Percentiles rank a stretch among this genome's conserved stretches.
Evolutionary conservation across 1,140 invertebrate species (phyloP).

Genomic region (Copidosoma floridanum): DNA sequence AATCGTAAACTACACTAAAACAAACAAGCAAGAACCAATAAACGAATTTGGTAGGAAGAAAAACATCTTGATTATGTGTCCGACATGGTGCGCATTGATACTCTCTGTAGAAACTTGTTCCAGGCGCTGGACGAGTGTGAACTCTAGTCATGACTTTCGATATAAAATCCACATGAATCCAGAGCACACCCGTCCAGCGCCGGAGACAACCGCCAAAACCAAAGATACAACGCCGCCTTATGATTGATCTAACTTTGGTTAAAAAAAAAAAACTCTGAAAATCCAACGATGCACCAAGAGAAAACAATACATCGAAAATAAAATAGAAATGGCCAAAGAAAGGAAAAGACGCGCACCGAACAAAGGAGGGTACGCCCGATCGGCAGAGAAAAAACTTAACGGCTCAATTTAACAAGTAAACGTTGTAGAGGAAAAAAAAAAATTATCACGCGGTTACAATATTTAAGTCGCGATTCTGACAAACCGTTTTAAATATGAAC

Average conservation of each 20-base stretch:
- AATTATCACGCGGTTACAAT: too few relatives aligned
- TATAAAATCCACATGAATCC: constrained; percentile 46
- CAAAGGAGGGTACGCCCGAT: not conserved
- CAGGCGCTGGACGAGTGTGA: constrained; percentile 50
- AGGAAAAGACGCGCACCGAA: not conserved
- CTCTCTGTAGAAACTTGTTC: constrained; percentile 36
- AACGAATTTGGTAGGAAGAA: too few relatives aligned
- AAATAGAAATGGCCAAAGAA: too few relatives aligned
- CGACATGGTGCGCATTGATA: too few relatives aligned
- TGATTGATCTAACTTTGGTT: not conserved
- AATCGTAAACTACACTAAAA: too few relatives aligned
- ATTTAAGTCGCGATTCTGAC: too few relatives aligned
- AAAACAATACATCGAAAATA: too few relatives aligned
- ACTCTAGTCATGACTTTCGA: constrained; percentile 50
- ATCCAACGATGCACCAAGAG: too few relatives aligned
- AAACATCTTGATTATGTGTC: too few relatives aligned
- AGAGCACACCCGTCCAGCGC: constrained; percentile 48
- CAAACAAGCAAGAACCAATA: too few relatives aligned
- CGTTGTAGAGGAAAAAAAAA: too few relatives aligned
- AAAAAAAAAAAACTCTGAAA: not conserved
- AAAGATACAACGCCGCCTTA: not conserved
- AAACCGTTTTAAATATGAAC: too few relatives aligned
- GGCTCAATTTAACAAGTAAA: not conserved
- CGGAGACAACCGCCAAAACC: not conserved
- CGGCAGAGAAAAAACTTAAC: not conserved